A percentile compares a stretch with the other conserved stretches of the same genome.
Evolutionary conservation across 2,888 invertebrate genomes (phyloP).

Genomic region (Linnaemya vulpina): DNA sequence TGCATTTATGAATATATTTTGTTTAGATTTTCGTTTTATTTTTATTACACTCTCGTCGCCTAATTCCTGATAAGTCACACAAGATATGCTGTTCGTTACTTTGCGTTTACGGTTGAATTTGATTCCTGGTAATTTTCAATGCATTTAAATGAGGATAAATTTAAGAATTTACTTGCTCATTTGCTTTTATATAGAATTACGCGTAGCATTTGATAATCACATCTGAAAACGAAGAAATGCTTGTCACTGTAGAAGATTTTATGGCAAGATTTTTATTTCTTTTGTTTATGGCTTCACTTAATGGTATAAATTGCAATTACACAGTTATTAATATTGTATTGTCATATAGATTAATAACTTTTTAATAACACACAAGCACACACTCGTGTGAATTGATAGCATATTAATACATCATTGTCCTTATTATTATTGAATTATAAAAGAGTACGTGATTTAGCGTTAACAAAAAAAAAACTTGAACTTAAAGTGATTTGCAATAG

Average conservation of each 20-base stretch:
- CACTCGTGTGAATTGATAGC: background rate
- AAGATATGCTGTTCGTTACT: slow-evolving; percentile 52
- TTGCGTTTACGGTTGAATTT: slow-evolving; percentile 50
- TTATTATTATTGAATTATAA: background rate
- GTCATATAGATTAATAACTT: background rate
- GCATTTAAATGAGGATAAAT: slow-evolving; percentile 69
- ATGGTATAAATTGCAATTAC: slow-evolving; percentile 42
- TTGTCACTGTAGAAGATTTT: background rate
- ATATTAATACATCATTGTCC: background rate
- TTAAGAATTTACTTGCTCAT: background rate
- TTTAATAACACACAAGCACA: background rate
- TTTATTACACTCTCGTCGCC: slow-evolving; percentile 68
- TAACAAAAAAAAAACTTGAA: background rate
- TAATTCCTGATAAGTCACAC: slow-evolving; percentile 64
- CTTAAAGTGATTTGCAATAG: background rate
- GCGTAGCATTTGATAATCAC: background rate
- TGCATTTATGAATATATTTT: slow-evolving; percentile 53
- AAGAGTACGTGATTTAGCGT: background rate
- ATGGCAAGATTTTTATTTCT: slow-evolving; percentile 33
- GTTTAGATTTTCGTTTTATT: slow-evolving; percentile 39
- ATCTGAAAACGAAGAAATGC: background rate
- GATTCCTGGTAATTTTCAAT: slow-evolving; percentile 62
- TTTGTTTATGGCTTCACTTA: slow-evolving; percentile 11
- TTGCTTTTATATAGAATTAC: background rate
- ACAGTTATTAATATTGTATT: slow-evolving; percentile 10